Conservation (phyloP, 2,113 vertebrate genomes). For the Speoplatyrhinus poulsoni region DNA sequence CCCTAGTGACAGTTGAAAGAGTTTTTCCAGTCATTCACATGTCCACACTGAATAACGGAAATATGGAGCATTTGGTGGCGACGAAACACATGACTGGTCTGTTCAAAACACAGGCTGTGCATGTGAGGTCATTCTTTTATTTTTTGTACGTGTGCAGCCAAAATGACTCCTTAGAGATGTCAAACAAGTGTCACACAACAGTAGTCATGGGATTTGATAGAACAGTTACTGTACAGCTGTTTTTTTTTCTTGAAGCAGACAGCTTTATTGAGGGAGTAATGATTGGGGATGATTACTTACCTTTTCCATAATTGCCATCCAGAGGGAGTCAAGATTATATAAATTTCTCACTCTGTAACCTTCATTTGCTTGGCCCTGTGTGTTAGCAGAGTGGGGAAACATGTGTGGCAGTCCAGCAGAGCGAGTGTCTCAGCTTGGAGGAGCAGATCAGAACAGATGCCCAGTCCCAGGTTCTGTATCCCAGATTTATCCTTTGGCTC, state of each 20-base stretch:
- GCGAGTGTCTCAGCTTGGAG: slow-evolving; percentile 9
- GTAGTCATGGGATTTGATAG: background rate
- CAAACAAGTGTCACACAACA: slow-evolving; percentile 14
- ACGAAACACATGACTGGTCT: slow-evolving; percentile 25
- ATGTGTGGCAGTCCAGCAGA: slow-evolving; percentile 19
- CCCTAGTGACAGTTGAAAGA: slow-evolving; percentile 37
- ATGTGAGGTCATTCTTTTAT: slow-evolving; percentile 49
- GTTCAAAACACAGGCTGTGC: slow-evolving; percentile 28
- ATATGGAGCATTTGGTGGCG: slow-evolving; percentile 32
- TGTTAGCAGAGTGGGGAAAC: slow-evolving; percentile 19
- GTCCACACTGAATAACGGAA: slow-evolving; percentile 22
- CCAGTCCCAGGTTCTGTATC: background rate
- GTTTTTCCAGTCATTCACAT: slow-evolving; percentile 37
- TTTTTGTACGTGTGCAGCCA: slow-evolving; percentile 7
- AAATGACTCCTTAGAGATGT: background rate
- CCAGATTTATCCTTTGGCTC: background rate
- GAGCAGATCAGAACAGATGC: slow-evolving; percentile 6
- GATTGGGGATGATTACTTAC: slow-evolving; percentile 32
- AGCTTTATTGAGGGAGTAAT: slow-evolving; percentile 37
- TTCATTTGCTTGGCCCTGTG: slow-evolving; percentile 31
- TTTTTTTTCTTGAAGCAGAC: slow-evolving; percentile 16
- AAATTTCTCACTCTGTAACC: slow-evolving; percentile 37
- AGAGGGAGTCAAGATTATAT: slow-evolving; percentile 37
- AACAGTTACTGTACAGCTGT: slow-evolving; percentile 6
- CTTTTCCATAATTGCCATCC: slow-evolving; percentile 51